Percentiles rank a stretch among this genome's conserved stretches.
Conservation (phyloP, 2,888 invertebrate species). For the Drosophila rellima region DNA sequence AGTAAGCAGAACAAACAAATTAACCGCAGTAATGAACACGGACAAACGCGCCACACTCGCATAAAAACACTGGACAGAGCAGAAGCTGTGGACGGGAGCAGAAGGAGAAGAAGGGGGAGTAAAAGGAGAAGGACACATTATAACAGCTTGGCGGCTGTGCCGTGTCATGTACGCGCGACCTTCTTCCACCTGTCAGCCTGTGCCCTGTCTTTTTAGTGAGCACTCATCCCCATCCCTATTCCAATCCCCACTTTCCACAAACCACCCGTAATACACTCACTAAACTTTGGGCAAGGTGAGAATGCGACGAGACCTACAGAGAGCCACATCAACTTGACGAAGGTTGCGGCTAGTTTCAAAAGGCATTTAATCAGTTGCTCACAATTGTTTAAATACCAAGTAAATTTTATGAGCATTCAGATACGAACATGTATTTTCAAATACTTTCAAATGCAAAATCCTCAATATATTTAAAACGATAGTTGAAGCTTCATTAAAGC, state of each 20-base stretch:
- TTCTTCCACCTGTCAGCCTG: constrained; percentile 58
- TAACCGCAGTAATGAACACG: constrained; percentile 82
- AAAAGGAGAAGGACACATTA: constrained; percentile 16
- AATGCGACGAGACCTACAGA: constrained; percentile 12
- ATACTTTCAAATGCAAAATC: not conserved
- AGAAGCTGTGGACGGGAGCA: constrained; percentile 12
- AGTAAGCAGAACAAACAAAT: constrained; percentile 75
- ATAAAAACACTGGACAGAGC: constrained; percentile 2
- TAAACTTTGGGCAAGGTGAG: constrained; percentile 20
- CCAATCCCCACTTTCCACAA: constrained; percentile 1
- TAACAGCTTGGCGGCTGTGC: constrained; percentile 42
- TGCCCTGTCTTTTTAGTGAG: constrained; percentile 35
- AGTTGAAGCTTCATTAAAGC: too few relatives aligned
- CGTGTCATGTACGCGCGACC: constrained; percentile 61
- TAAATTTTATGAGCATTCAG: not conserved
- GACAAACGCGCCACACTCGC: constrained; percentile 64
- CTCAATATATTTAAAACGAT: not conserved
- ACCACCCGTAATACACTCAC: constrained; percentile 36
- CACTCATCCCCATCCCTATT: not conserved
- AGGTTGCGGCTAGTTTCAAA: constrained; percentile 13
- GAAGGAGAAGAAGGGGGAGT: constrained; percentile 17
- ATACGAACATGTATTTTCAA: not conserved
- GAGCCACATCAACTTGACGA: constrained; percentile 21
- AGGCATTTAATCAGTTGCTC: constrained; percentile 10
- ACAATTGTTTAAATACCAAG: not conserved